A percentile compares a stretch with the other conserved stretches of the same genome.
Conservation (phyloP, 2,113 vertebrate species). For the Phyllopteryx taeniolatus region DNA sequence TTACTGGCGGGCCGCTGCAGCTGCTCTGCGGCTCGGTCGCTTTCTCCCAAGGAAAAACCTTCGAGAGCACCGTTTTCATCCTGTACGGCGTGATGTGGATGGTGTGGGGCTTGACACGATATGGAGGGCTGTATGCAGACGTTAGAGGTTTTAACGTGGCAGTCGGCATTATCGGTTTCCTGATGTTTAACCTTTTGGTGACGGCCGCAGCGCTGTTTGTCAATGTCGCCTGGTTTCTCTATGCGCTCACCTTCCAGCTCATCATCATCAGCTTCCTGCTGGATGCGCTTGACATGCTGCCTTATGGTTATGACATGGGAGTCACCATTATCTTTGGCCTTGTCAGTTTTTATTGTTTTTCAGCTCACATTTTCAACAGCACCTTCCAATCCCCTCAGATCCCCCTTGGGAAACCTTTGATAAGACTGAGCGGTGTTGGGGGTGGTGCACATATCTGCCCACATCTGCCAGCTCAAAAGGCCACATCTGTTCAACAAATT, state of each 20-base stretch:
- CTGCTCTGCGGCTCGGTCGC: conserved; percentile 76
- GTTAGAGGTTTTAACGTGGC: conserved; percentile 75
- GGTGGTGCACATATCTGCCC: conserved; percentile 70
- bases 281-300: conserved; percentile 73
- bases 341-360: conserved; percentile 86
- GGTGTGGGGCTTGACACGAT: conserved; percentile 83
- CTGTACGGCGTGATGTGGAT: conserved; percentile 83
- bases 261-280: conserved; percentile 83
- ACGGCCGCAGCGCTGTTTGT: conserved; percentile 77
- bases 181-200: conserved; percentile 82
- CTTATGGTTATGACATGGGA: conserved; percentile 79
- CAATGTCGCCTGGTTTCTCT: conserved; percentile 77
- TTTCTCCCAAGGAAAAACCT: conserved; percentile 83
- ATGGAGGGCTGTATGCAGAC: conserved; percentile 68
- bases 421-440: conserved; percentile 73
- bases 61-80: conserved; percentile 84
- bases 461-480: conserved; percentile 79
- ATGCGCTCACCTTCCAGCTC: conserved; percentile 79
- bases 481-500: conserved; percentile 80
- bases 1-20: conserved; percentile 79
- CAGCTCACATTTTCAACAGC: conserved; percentile 76
- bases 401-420: conserved; percentile 74
- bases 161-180: conserved; percentile 77
- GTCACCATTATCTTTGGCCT: conserved; percentile 82
- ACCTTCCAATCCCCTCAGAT: conserved; percentile 77